Evolutionary conservation across 2,113 vertebrate species (phyloP).

Genomic region (Megatriorchis doriae): DNA sequence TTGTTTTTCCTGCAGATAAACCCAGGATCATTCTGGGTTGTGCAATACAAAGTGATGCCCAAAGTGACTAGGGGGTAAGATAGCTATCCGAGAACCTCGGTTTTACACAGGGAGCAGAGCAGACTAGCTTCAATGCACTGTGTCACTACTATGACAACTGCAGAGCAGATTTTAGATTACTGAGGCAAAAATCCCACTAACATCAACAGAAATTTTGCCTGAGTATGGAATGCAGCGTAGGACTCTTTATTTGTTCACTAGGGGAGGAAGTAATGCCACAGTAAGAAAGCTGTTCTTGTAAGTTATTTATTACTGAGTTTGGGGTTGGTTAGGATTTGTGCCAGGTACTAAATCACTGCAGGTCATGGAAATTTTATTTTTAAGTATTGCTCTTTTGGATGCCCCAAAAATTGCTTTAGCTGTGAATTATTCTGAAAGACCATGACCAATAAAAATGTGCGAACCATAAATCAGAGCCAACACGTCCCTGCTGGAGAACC

Average conservation of each 20-base stretch:
- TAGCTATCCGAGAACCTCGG: accelerated
- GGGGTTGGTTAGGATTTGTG: conserved; percentile 34
- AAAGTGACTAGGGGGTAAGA: neutral
- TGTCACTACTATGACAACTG: neutral
- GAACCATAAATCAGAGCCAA: conserved; percentile 26
- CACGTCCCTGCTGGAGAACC: neutral
- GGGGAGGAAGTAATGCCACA: conserved; percentile 17
- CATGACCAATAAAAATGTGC: conserved; percentile 19
- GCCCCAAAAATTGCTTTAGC: conserved; percentile 43
- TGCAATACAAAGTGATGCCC: neutral
- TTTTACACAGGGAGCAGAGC: neutral
- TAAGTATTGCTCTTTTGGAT: conserved; percentile 40
- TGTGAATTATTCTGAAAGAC: conserved; percentile 54
- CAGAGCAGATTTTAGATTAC: neutral
- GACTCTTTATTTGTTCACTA: neutral
- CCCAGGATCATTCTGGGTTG: neutral
- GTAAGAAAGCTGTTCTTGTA: conserved; percentile 24
- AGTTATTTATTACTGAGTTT: conserved; percentile 51
- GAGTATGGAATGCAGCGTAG: neutral
- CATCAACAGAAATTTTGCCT: neutral
- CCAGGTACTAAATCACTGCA: conserved; percentile 54
- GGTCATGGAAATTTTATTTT: conserved; percentile 59
- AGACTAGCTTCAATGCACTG: neutral
- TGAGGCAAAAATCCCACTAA: neutral
- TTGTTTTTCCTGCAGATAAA: neutral